Evolutionary conservation across 2,797 vertebrate species (phyloP), one percentile per base, ranked within the genome.

Genomic region (Hippopotamyrus pictus): DNA sequence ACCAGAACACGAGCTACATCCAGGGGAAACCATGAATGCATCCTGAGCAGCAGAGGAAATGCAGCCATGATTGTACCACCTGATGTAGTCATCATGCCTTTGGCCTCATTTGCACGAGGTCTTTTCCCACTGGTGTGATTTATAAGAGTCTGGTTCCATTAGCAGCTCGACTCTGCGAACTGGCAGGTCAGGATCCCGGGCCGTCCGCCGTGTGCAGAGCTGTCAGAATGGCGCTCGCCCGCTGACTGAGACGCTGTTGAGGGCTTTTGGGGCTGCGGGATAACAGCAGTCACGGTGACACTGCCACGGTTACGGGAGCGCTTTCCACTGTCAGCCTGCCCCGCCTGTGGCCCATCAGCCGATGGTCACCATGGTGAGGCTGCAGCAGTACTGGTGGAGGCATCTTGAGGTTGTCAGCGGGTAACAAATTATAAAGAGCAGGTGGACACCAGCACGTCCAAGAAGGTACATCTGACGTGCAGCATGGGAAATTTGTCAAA

Each of bases 201-300:
- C 94, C 93, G 92, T 92, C 91, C 91, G 93, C 94, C 95, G 94
- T 96, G 95, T 95, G 94, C 93, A 94, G 93, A 94, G 92, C 91
- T 92, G 92, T 91, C 93, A 92, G 87, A 91, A 79, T 88, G 33
- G 88, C 53, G 59, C 62, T 54, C 41, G n/a, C 50, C 62, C 6
- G 85, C 48, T 5, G 87, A 86, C 76, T 62, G 8, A 25, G 44
- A 29, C 14, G 37, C 48, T 46, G 62, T 46, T 84, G 44, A 51
- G 44, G 44, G 44, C 9, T 84, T 48, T 48, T 48, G 82, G 46
- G 82, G 46, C 37, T 17, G 46, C 2, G 2, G 46, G n/a, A 22
- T 84, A 51, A 91, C 93, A 90, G 92, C 90, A 88, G 93, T 90
- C 91, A 83, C 90, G 41, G 90, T 89, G 91, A 88, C 90, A 86